phyloP scores from a whole-genome alignment of 2,888 invertebrate species.

The Pseudococcus viburni region DNA sequence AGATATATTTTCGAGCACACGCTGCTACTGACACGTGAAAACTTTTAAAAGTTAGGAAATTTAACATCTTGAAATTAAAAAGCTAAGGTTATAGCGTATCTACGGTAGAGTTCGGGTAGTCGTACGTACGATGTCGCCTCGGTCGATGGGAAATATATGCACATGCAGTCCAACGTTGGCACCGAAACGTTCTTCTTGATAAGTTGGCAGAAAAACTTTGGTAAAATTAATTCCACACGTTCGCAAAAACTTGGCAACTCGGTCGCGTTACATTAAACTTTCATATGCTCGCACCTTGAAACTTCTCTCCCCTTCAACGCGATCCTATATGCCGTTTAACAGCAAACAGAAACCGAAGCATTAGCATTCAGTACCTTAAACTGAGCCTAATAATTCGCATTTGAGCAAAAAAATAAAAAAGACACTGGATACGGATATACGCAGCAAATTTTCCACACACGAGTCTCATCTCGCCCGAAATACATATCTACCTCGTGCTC shows the following conservation, averaged over 20 bases:
- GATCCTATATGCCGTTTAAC: background rate
- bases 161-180: constrained; percentile 47
- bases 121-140: background rate
- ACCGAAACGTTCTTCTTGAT: constrained; percentile 28
- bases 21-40: constrained; percentile 19
- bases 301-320: background rate
- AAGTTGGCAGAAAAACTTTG: constrained; percentile 44
- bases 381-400: constrained; percentile 33
- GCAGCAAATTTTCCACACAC: background rate
- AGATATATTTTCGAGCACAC: background rate
- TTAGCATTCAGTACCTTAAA: constrained; percentile 17
- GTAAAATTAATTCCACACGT: constrained; percentile 33
- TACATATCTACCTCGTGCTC: background rate
- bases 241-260: constrained; percentile 39
- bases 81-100: background rate
- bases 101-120: background rate
- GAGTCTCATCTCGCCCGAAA: background rate
- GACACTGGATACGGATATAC: background rate
- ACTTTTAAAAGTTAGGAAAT: constrained; percentile 9
- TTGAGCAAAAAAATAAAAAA: background rate
- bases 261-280: constrained; percentile 44
- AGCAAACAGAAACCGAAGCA: background rate
- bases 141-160: constrained; percentile 42
- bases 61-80: constrained; percentile 36
- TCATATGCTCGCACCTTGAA: constrained; percentile 40